phyloP scores from a whole-genome alignment of 2,888 invertebrate species.

The Philopedon plagiatum region DNA sequence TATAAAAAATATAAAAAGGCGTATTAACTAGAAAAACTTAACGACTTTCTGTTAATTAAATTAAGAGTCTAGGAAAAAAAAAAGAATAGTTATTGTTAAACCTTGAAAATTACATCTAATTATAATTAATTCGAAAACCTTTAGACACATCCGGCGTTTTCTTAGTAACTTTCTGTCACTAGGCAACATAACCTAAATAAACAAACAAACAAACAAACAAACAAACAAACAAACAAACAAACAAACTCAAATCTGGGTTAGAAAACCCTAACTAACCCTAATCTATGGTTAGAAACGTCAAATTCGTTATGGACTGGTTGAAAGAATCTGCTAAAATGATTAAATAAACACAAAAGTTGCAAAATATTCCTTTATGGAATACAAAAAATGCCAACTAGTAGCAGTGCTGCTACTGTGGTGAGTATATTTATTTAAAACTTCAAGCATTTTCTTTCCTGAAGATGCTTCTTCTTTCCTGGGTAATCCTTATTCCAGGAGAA shows the following conservation, averaged over 20 bases:
- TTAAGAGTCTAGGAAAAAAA: too few relatives aligned
- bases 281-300: constrained; percentile 55
- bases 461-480: not conserved
- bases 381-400: constrained; percentile 69
- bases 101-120: too few relatives aligned
- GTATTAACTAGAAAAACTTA: too few relatives aligned
- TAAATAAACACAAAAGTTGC: constrained; percentile 20
- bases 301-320: constrained; percentile 24
- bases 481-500: constrained; percentile 60
- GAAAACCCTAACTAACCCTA: too few relatives aligned
- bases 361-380: constrained; percentile 52
- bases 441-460: not conserved
- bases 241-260: too few relatives aligned
- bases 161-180: constrained; percentile 44
- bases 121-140: too few relatives aligned
- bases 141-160: not conserved
- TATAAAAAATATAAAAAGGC: too few relatives aligned
- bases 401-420: constrained; percentile 65
- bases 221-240: too few relatives aligned
- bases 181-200: constrained; percentile 54
- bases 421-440: constrained; percentile 52
- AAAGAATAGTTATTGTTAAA: too few relatives aligned
- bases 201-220: too few relatives aligned
- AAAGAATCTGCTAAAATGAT: constrained; percentile 31
- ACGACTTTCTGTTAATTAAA: too few relatives aligned